A percentile compares a stretch with the other conserved stretches of the same genome.
These are phyloP conservation scores for Lasioglossum albipes DNA, from an alignment of 1,140 invertebrate genomes.

Conservation along the genomic window DNA sequence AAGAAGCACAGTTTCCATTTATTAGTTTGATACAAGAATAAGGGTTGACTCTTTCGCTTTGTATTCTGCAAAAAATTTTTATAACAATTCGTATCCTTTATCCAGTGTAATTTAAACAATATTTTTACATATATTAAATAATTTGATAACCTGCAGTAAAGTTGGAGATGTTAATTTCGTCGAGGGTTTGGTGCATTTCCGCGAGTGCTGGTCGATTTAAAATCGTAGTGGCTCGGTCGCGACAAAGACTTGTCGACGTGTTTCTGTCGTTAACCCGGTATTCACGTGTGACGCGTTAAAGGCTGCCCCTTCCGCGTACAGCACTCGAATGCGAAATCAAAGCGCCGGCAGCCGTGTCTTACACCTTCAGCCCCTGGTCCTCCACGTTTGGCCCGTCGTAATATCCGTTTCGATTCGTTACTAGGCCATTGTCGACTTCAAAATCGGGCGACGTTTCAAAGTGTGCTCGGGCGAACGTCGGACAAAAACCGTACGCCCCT, in stretches of 20 bases:
- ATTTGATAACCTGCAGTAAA: too few species aligned
- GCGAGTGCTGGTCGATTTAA: not conserved
- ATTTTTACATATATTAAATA: too few species aligned
- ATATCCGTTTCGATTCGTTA: constrained; percentile 47
- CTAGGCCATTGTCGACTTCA: constrained; percentile 19
- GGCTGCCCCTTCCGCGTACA: not conserved
- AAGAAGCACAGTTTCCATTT: too few species aligned
- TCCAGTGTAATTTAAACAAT: too few species aligned
- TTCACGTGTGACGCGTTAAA: not conserved
- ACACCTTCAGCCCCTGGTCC: not conserved
- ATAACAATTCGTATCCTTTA: too few species aligned
- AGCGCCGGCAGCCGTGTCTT: not conserved
- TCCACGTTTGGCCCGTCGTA: not conserved
- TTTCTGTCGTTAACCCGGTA: constrained; percentile 12
- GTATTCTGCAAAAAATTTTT: too few species aligned
- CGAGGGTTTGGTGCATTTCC: not conserved
- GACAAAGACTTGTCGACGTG: not conserved
- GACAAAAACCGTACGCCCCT: not conserved
- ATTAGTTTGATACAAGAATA: too few species aligned
- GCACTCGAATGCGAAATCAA: constrained; percentile 11
- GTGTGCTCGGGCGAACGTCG: not conserved
- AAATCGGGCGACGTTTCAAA: constrained; percentile 26
- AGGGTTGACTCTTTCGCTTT: too few species aligned
- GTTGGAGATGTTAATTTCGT: too few species aligned
- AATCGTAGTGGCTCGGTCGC: not conserved